A percentile compares a stretch with the other conserved stretches of the same genome.
Evolutionary conservation across 1,140 invertebrate species (phyloP).

Genomic region (Conopomorpha cramerella): DNA sequence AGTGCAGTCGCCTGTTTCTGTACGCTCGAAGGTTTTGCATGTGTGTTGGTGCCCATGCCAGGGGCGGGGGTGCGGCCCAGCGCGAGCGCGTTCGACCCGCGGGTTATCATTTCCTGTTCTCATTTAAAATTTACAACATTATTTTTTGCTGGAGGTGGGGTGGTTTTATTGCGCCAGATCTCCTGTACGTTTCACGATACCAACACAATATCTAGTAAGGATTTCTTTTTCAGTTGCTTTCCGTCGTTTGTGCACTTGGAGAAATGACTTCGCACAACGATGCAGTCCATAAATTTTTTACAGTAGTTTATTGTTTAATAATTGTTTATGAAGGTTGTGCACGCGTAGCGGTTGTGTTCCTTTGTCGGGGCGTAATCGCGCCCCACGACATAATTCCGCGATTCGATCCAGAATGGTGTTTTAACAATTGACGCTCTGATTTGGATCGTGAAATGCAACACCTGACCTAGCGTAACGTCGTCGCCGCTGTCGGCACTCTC

Average conservation of each 20-base stretch:
- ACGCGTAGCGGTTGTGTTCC: constrained; percentile 9
- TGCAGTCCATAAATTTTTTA: constrained; percentile 28
- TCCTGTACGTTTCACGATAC: too few species aligned
- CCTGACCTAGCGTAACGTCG: too few species aligned
- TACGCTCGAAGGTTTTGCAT: constrained; percentile 11
- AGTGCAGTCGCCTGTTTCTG: not conserved
- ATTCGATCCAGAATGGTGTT: constrained; percentile 41
- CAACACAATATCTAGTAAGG: too few species aligned
- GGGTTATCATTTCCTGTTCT: constrained; percentile 56
- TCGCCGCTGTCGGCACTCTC: too few species aligned
- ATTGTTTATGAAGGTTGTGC: constrained; percentile 38
- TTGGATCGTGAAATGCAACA: too few species aligned
- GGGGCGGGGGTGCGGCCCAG: constrained; percentile 12
- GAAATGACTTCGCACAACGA: too few species aligned
- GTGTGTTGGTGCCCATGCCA: constrained; percentile 16
- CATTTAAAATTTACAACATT: constrained; percentile 50
- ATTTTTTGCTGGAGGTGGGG: constrained; percentile 35
- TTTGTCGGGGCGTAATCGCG: constrained; percentile 23
- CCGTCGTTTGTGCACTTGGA: too few species aligned
- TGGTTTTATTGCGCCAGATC: too few species aligned
- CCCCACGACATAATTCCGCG: constrained; percentile 25
- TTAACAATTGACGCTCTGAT: too few species aligned
- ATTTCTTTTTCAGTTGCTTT: too few species aligned
- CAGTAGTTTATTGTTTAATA: constrained; percentile 36
- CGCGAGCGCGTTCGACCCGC: constrained; percentile 30